A percentile compares a stretch with the other conserved stretches of the same genome.
Evolutionary conservation across 2,888 invertebrate genomes (phyloP).

Genomic region (Coleophora flavipennella): DNA sequence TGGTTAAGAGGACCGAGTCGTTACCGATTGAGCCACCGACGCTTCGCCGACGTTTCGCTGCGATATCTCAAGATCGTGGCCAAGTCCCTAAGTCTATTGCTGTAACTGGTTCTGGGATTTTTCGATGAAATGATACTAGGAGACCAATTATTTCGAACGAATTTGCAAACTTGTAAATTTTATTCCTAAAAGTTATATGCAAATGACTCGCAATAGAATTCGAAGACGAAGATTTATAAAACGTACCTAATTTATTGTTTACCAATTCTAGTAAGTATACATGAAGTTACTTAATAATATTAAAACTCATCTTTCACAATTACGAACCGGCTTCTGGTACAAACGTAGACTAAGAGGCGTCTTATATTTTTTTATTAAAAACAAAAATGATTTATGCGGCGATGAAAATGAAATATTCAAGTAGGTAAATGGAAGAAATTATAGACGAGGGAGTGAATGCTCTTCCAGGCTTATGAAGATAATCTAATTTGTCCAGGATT

Average conservation of each 20-base stretch:
- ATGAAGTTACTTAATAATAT: conserved; percentile 31
- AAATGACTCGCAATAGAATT: conserved; percentile 35
- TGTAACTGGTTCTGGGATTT: no score
- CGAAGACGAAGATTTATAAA: conserved; percentile 29
- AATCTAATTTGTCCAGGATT: no score
- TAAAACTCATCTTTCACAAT: conserved; percentile 36
- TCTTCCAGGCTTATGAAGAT: no score
- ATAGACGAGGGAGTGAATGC: conserved; percentile 3
- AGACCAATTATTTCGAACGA: conserved; percentile 36
- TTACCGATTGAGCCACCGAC: no score
- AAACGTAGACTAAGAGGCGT: conserved; percentile 14
- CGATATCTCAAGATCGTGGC: no score
- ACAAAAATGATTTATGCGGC: conserved; percentile 5
- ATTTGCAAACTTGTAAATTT: conserved; percentile 30
- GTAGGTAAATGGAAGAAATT: not conserved
- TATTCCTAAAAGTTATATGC: conserved; percentile 29
- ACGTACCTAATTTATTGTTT: conserved; percentile 38
- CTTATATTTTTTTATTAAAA: conserved; percentile 27
- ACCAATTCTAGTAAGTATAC: no score
- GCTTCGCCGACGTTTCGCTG: no score
- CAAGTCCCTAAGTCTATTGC: no score
- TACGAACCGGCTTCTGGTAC: conserved; percentile 20
- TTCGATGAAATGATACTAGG: not conserved
- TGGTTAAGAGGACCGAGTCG: no score
- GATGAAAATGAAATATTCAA: conserved; percentile 2